Evolutionary conservation across 2,113 vertebrate genomes (phyloP).

Genomic region (Epinephelus cyanopodus): DNA sequence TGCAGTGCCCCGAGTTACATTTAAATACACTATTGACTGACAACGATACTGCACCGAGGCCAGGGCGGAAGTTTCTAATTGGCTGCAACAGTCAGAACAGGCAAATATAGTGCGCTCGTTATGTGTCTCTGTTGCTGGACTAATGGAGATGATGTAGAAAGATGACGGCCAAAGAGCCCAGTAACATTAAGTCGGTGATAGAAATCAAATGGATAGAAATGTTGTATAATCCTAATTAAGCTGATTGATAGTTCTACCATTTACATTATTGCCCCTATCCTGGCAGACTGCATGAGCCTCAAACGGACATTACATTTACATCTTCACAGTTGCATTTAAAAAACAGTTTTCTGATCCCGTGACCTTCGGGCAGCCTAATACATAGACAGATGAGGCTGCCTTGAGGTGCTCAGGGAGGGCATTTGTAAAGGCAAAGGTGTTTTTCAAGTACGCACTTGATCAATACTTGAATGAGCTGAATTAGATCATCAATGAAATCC

Average conservation of each 20-base stretch:
- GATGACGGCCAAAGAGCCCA: conserved; percentile 27
- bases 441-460: not conserved
- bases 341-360: not conserved
- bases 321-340: not conserved
- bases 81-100: conserved; percentile 26
- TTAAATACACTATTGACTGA: conserved; percentile 21
- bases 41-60: not conserved
- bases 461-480: conserved; percentile 12
- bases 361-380: not conserved
- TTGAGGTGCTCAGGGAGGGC: not conserved
- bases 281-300: not conserved
- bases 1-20: not conserved
- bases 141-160: conserved; percentile 41
- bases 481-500: not conserved
- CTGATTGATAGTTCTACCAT: conserved; percentile 27
- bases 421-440: not conserved
- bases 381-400: not conserved
- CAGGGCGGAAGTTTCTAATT: conserved; percentile 36
- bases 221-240: conserved; percentile 36
- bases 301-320: not conserved
- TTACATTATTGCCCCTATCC: not conserved
- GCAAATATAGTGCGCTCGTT: conserved; percentile 41
- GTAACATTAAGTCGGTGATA: conserved; percentile 21
- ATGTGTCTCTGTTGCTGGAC: conserved; percentile 27
- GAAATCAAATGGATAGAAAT: conserved; percentile 40